A percentile compares a stretch with the other conserved stretches of the same genome.
These are phyloP conservation scores for Caiman crocodilus DNA, from an alignment of 2,797 vertebrate genomes.

Conservation along the genomic window DNA sequence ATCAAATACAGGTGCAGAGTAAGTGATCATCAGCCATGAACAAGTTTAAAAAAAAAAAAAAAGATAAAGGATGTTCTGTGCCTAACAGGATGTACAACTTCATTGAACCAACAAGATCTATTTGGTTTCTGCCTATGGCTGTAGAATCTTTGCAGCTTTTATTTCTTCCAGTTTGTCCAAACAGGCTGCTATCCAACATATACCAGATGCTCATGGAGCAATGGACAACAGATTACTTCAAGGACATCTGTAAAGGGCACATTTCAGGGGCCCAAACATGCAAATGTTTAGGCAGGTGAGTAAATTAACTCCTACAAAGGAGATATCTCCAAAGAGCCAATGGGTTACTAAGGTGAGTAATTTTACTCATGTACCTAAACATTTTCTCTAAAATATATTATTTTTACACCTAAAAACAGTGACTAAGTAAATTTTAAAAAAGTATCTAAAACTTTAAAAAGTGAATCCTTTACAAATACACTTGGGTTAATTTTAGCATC, in stretches of 20 bases:
- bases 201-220: conserved; percentile 59
- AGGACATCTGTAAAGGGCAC: conserved; percentile 59
- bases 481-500: conserved; percentile 88
- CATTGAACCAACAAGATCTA: conserved; percentile 70
- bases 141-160: conserved; percentile 42
- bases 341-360: background rate
- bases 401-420: conserved; percentile 20
- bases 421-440: conserved; percentile 43
- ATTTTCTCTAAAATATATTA: background rate
- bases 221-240: conserved; percentile 65
- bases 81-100: conserved; percentile 7
- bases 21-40: conserved; percentile 60
- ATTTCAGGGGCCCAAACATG: background rate
- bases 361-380: background rate
- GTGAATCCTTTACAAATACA: conserved; percentile 79
- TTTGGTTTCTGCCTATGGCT: conserved; percentile 66
- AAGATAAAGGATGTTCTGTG: conserved; percentile 59
- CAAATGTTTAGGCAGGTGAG: background rate
- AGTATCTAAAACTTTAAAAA: conserved; percentile 68
- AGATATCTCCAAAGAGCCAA: background rate
- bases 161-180: conserved; percentile 59
- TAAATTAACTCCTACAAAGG: background rate
- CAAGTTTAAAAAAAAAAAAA: conserved; percentile 27
- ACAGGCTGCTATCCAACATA: conserved; percentile 75
- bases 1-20: conserved; percentile 54